A percentile compares a stretch with the other conserved stretches of the same genome.
These are phyloP conservation scores for Lethenteron reissneri DNA, from an alignment of 2,113 vertebrate genomes.

Conservation along the genomic window DNA sequence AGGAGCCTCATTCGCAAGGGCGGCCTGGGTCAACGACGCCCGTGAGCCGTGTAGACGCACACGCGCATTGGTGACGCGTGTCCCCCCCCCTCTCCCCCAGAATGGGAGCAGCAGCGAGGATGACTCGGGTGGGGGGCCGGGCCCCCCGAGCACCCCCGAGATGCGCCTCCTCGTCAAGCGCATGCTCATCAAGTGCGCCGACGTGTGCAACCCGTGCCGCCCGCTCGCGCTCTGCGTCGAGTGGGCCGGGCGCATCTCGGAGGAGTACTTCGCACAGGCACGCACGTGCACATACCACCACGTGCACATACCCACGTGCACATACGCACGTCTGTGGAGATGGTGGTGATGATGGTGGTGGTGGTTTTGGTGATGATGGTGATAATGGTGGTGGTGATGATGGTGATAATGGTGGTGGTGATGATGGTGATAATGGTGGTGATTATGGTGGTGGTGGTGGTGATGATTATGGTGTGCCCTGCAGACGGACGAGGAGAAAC, in stretches of 20 bases:
- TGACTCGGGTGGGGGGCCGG: no score
- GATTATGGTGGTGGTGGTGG: no score
- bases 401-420: no score
- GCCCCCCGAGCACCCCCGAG: constrained; percentile 45
- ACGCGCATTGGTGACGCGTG: no score
- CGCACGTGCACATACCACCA: background rate
- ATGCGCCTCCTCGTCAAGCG: constrained; percentile 76
- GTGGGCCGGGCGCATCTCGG: constrained; percentile 82
- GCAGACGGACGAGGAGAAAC: constrained; percentile 87
- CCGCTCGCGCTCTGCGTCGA: constrained; percentile 72
- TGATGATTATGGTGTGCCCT: constrained; percentile 12
- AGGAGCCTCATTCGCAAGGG: no score
- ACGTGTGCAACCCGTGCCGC: constrained; percentile 76
- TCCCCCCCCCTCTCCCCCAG: constrained; percentile 23
- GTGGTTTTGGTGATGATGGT: no score
- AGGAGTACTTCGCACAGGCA: constrained; percentile 90
- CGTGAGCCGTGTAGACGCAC: no score
- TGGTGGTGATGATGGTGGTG: no score
- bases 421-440: no score
- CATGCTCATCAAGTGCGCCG: constrained; percentile 92
- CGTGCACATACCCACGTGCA: background rate
- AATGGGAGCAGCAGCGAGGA: constrained; percentile 28
- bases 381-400: no score
- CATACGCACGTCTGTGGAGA: no score
- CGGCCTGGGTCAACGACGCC: no score